Evolutionary conservation across 2,113 vertebrate genomes (phyloP), one percentile per base, ranked within the genome.

Genomic region (Accipiter cooperii): DNA sequence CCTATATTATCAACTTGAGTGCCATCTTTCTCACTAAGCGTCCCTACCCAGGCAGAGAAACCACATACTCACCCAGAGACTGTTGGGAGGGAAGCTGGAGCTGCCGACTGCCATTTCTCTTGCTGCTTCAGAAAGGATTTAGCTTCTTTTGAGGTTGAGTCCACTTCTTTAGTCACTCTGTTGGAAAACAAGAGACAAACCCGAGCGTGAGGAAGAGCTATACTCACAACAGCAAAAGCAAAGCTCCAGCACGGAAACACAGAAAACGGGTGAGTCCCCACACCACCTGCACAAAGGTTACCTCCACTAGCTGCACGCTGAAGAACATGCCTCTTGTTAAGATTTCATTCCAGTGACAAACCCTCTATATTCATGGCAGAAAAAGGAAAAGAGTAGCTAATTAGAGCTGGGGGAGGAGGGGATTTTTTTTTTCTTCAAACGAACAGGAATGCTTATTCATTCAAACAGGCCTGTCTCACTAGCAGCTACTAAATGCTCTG

Each of bases 151-250:
- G 99, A 99, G 80, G 98, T 95, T 22, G 98, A 98, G 24, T 99
- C 98, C 15, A 99, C 99, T 96, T 99, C 99, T 97, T 99, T 99
- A 76, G 98, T 98, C 68, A 99, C 99, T 97, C 99, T 99, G 97
- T 92, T 25, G 17, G 49, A 90, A 36, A 38, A 71, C 82, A 83
- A 83, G 61, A 95, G 17, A 52, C 20, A 65, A 91, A 89, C 0
- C 51, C 65, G 83, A 84, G 28, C 38, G 73, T 96, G 60, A 74
- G 86, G 79, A 77, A 80, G 29, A 90, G 21, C 46, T 44, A 25
- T 25, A 63, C 8, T 57, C 22, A 54, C 28, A 74, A 78, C 24
- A 65, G 25, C 29, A 87, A 88, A 84, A 68, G 7, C 64, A 52
- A 69, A 75, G 70, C 52, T 28, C 60, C 22, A 36, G 40, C 63